A percentile compares a stretch with the other conserved stretches of the same genome.
These are phyloP conservation scores for Protomyctophum bolini DNA, from an alignment of 2,113 vertebrate species.

Conservation along the genomic window DNA sequence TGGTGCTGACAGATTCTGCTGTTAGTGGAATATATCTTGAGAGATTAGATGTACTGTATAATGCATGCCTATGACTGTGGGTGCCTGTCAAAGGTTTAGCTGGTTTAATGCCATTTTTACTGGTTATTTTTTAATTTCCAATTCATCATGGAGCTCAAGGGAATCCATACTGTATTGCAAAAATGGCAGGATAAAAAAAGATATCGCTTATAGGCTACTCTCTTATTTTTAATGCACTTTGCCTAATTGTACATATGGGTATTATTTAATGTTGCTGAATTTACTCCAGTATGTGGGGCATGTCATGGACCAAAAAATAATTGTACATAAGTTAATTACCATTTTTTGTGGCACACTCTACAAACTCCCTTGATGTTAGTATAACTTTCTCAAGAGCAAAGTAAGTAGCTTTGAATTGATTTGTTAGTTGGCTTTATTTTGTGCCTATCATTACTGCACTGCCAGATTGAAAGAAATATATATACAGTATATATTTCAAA, in stretches of 20 bases:
- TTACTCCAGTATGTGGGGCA: not conserved
- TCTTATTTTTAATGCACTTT: not conserved
- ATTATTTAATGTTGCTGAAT: not conserved
- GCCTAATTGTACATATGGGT: not conserved
- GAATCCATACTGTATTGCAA: no score
- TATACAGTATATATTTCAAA: not conserved
- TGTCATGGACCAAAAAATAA: not conserved
- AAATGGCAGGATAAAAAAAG: not conserved
- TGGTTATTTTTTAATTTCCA: no score
- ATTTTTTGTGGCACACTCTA: not conserved
- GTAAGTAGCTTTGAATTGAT: not conserved
- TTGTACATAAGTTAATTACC: not conserved
- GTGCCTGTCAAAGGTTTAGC: not conserved
- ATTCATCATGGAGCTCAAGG: no score
- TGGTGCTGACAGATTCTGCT: no score
- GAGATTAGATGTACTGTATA: no score
- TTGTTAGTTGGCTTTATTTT: slow-evolving; percentile 1
- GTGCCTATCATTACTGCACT: not conserved
- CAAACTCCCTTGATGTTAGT: not conserved
- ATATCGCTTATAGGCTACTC: not conserved
- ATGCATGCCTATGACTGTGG: not conserved
- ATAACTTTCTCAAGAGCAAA: not conserved
- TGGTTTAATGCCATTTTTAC: no score
- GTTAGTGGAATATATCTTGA: no score
- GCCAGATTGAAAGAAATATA: not conserved